phyloP scores from a whole-genome alignment of 1,140 invertebrate genomes.

The Aphaenogaster rudis region DNA sequence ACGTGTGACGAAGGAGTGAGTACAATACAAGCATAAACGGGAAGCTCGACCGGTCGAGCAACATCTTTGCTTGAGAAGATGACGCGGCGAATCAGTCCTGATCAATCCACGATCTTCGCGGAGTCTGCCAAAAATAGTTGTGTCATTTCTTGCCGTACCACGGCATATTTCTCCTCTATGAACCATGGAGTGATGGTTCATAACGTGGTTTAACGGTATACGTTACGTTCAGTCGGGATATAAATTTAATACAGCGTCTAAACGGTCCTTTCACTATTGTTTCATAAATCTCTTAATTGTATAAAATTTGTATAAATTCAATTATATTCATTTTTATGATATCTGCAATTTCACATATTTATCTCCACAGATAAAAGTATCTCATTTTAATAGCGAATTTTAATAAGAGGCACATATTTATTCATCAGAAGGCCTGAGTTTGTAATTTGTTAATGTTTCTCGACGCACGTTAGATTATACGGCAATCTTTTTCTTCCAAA shows the following conservation, averaged over 20 bases:
- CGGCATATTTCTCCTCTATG: not conserved
- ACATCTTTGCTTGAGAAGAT: conserved; percentile 12
- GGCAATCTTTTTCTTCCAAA: not conserved
- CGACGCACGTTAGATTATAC: not conserved
- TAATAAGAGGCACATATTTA: not conserved
- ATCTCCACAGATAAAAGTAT: not conserved
- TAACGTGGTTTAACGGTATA: not conserved
- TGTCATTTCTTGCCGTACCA: not conserved
- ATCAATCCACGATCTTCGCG: not conserved
- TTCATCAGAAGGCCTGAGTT: not conserved
- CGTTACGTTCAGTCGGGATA: not conserved
- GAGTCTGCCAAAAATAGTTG: conserved; percentile 28
- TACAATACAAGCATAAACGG: not conserved
- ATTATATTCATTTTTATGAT: not conserved
- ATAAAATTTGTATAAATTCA: not conserved
- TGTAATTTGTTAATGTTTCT: not conserved
- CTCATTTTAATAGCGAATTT: not conserved
- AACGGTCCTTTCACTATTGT: not conserved
- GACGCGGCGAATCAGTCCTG: not conserved
- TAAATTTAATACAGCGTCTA: not conserved
- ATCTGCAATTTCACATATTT: not conserved
- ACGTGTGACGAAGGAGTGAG: conserved; percentile 18
- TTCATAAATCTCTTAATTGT: not conserved
- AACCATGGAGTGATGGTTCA: not conserved
- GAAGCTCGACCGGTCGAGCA: not conserved